Evolutionary conservation across 30 jellyfish, hydroid and myxozoan species (phyloP), one percentile per base, ranked within the genome.

Genomic region (Catostylus mosaicus): DNA sequence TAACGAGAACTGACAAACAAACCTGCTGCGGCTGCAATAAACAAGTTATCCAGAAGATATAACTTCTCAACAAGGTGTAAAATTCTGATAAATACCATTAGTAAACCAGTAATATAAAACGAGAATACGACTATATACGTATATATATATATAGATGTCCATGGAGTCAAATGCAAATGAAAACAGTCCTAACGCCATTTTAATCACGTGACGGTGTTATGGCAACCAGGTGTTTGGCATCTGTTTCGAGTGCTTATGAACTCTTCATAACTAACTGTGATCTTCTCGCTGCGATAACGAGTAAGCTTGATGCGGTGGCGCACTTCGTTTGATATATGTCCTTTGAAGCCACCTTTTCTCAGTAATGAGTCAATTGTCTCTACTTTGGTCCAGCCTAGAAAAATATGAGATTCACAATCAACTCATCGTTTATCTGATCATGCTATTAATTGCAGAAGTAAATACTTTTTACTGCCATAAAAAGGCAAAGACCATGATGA

Each of bases 251-350:
- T 87, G 27, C 38, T 59, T 16, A 80, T 80, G 40, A 88, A 95
- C 70, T 95, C 99, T 26, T 95, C 97, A 71, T 95, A 95, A 56
- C 97, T 84, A 68, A 85, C 96, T 19, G 90, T 69, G 30, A 95
- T 80, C 78, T 95, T 95, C 62, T 95, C 99, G 83, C 99, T 95
- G 65, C 99, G 80, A 72, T 95, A 95, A 14, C 99, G 97, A 46
- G 99, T 95, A 29, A 95, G 86, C 75, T 95, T 95, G 52, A 95
- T 89, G 63, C 98, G 82, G 73, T 89, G 84, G 51, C 99, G 99
- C 26, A 95, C 88, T 29, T 95, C 99, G 61, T 89, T 96, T 9
- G 97, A 83, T 36, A 95, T 89, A 64, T 91, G 95, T 33, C 96
- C 96, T 74, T 86, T 89, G 76, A 89, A 95, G 71, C 99, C 99